Evolutionary conservation across 2,113 vertebrate genomes (phyloP), one percentile per base, ranked within the genome.

Genomic region (Cepphus grylle): DNA sequence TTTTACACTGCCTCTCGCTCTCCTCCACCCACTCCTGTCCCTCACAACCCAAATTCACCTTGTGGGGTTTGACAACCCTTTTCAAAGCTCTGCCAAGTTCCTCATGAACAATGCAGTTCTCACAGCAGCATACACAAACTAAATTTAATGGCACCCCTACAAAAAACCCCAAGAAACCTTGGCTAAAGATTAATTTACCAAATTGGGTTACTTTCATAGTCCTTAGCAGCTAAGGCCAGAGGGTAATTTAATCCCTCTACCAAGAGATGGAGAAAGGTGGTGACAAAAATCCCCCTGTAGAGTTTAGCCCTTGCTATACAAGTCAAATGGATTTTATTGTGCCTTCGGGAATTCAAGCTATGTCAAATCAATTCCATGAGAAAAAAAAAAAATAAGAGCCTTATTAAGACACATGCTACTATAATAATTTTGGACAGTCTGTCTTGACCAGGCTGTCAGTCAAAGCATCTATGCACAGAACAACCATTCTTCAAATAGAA

Each of bases 11-110:
- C 93, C 56, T 89, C 88, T 87, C 26, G 0, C 38, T 78, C 76
- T 73, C 83, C 84, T 73, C 56, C 62, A 91, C 73, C 55, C 76
- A 78, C 90, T 82, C 89, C 40, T 81, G 42, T 83, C 67, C 89
- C 86, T 89, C 78, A 74, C 52, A 93, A 56, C 66, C 73, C 73
- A 87, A 90, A 85, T 70, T 89, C 89, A 95, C 86, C 73, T 86
- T 40, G 52, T n/a, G 40, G 55, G 36, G 17, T 45, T 92, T 79
- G 38, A 90, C 50, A 77, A 58, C 26, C 81, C 13, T 71, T 86
- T 84, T 32, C 61, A n/a, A 79, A 93, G 67, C 67, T 56, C 58
- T 93, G 71, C 49, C 42, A 80, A 76, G 52, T 18, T 86, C 69
- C 61, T 84, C 65, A 55, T 4, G 1, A 91, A 73, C 49, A 74